These are phyloP conservation scores for Volucella inanis DNA, from an alignment of 2,888 invertebrate genomes.

Conservation along the genomic window DNA sequence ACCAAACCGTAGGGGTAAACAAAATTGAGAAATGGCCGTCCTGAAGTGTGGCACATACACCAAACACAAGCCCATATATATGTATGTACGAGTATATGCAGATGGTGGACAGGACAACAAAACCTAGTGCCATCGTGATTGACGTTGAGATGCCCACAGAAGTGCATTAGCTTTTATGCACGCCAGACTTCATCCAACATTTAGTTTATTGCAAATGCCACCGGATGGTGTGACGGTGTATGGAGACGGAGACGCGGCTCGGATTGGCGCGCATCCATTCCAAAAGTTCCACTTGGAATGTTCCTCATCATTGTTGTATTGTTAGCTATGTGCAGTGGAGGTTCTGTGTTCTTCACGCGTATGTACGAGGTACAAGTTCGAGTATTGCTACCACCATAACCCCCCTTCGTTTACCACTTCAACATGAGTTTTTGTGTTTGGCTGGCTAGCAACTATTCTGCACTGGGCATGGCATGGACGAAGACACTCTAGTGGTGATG, in stretches of 20 bases:
- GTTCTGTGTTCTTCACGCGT: slow-evolving; percentile 67
- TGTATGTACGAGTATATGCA: too few relatives aligned
- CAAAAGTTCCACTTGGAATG: slow-evolving; percentile 1
- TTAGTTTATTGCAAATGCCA: slow-evolving; percentile 75
- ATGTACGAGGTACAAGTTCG: slow-evolving; percentile 18
- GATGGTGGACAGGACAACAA: slow-evolving; percentile 45
- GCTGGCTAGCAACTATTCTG: slow-evolving; percentile 35
- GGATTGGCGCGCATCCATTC: neutral
- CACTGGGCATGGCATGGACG: slow-evolving; percentile 47
- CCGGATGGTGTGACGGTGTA: slow-evolving; percentile 52
- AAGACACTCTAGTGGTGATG: slow-evolving; percentile 70
- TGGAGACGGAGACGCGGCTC: slow-evolving; percentile 11
- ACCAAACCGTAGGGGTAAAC: slow-evolving; percentile 60
- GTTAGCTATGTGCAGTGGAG: slow-evolving; percentile 29
- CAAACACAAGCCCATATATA: neutral
- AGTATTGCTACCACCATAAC: slow-evolving; percentile 11
- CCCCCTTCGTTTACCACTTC: slow-evolving; percentile 64
- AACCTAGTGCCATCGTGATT: slow-evolving; percentile 76
- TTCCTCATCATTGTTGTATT: slow-evolving; percentile 44
- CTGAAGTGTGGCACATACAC: slow-evolving; percentile 9
- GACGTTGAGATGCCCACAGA: slow-evolving; percentile 81
- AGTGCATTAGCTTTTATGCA: slow-evolving; percentile 82
- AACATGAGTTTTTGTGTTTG: slow-evolving; percentile 73
- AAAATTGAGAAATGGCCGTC: slow-evolving; percentile 70
- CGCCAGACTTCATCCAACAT: slow-evolving; percentile 77